Base-by-base conservation (phyloP, 92 coral and sea anemone species). In the Palythoa grandiflora region DNA sequence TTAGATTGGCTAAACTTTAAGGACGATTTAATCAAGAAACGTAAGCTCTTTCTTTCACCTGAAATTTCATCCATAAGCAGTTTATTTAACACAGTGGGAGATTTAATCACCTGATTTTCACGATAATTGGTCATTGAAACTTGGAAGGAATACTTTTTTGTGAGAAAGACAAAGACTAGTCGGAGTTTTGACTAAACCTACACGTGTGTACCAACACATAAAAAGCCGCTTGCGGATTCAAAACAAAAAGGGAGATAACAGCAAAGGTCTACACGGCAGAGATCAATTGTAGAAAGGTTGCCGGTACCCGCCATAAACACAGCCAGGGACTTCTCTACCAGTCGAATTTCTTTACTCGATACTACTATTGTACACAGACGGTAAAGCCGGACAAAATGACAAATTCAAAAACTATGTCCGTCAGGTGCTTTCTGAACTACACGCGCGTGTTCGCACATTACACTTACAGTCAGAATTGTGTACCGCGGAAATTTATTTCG, bases 291-390 rank as follows among this genome's bases (percentile, higher is more conserved):
- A 71, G 10, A 59, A 39, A 15, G 38, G 9, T 21, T 44, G 37
- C 86, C 7, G 86, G 86, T 81, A 81, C 86, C 86, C 10, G 86
- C 74, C 1, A 7, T 66, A 6, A 44, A 66, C 73, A 66, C 59
- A 51, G 76, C 86, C 75, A 59, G 86, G 39, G 75, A 63, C 39
- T 81, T 47, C 38, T 70, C 44, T 28, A 38, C 66, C 75, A 65
- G 75, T 38, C 66, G 73, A 65, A 21, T 81, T 66, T 51, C 68
- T 54, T 59, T 78, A 57, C 83, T 19, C 14, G 44, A 81, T 65
- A 47, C 75, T 81, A 44, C 75, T 44, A 38, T 70, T 70, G 47
- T 44, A 8, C 50, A 8, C 50, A 44, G 50, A 28, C 36, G 17
- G 5, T 13, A 19, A 20, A 65, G 28, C 28, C 28, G 28, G 75